These are phyloP conservation scores for Sericinus montela DNA, from an alignment of 2,888 invertebrate genomes.

Conservation along the genomic window DNA sequence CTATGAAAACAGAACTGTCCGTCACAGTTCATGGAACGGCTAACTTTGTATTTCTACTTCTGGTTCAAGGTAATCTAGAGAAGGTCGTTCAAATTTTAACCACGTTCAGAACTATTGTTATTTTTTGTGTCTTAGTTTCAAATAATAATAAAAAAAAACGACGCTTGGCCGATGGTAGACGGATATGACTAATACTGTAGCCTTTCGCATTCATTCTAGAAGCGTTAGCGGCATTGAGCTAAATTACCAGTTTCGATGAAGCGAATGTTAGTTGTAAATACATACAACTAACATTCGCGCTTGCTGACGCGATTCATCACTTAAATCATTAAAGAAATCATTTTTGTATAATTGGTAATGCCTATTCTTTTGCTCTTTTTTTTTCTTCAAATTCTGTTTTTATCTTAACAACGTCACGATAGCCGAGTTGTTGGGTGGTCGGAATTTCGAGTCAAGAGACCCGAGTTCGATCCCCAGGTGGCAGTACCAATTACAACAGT, in stretches of 20 bases:
- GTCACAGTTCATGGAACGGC: too few species aligned
- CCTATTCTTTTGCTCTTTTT: too few species aligned
- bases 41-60: background rate
- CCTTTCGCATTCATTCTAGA: conserved; percentile 2
- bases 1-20: too few species aligned
- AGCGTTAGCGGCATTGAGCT: conserved; percentile 3
- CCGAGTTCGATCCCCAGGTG: too few species aligned
- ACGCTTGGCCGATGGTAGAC: background rate
- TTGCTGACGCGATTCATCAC: conserved; percentile 1
- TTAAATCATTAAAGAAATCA: conserved; percentile 10
- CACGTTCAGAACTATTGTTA: conserved; percentile 12
- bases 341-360: background rate
- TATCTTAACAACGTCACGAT: too few species aligned
- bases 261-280: background rate
- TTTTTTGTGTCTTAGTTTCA: conserved; percentile 4
- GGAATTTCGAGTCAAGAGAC: too few species aligned
- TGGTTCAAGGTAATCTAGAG: conserved; percentile 13
- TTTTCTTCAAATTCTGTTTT: too few species aligned
- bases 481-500: too few species aligned
- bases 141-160: conserved; percentile 3
- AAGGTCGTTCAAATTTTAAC: conserved; percentile 13
- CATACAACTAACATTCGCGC: too few species aligned
- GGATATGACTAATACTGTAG: conserved; percentile 18
- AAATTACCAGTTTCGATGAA: background rate
- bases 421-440: too few species aligned